Conservation (phyloP, 1,140 invertebrate species). For the Apocrypta bakeri region DNA sequence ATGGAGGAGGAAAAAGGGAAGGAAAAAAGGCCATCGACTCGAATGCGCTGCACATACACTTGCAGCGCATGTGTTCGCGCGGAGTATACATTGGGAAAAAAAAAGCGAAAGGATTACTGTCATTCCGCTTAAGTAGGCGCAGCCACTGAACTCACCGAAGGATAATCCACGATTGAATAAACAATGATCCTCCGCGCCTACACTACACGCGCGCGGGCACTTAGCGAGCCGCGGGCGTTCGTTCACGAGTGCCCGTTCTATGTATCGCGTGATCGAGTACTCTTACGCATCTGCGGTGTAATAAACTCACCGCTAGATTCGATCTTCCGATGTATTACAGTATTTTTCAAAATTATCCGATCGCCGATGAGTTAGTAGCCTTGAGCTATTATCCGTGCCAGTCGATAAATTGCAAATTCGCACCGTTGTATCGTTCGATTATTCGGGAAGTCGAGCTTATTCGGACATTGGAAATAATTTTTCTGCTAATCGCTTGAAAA, state of each 20-base stretch:
- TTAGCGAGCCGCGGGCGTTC: neutral
- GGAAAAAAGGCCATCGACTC: neutral
- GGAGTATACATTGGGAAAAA: slow-evolving; percentile 42
- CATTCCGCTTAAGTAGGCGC: slow-evolving; percentile 61
- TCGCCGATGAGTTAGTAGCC: too few species aligned
- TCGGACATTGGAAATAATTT: too few species aligned
- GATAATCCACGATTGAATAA: slow-evolving; percentile 66
- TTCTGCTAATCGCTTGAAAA: too few species aligned
- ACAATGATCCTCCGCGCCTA: slow-evolving; percentile 58
- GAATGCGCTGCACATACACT: neutral
- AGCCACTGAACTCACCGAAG: slow-evolving; percentile 64
- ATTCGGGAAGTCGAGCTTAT: too few species aligned
- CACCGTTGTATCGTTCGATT: too few species aligned
- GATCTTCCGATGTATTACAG: neutral
- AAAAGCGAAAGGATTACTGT: slow-evolving; percentile 57
- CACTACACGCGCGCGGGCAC: slow-evolving; percentile 28
- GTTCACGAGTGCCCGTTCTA: neutral
- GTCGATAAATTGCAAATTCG: too few species aligned
- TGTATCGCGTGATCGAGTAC: neutral
- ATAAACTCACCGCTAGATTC: neutral
- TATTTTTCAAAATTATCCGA: neutral
- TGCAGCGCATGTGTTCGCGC: slow-evolving; percentile 3
- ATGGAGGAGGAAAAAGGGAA: slow-evolving; percentile 20
- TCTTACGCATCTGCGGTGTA: neutral
- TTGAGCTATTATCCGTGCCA: too few species aligned